A percentile compares a stretch with the other conserved stretches of the same genome.
Conservation (phyloP, 2,113 vertebrate genomes). For the Puffinus mauretanicus region DNA sequence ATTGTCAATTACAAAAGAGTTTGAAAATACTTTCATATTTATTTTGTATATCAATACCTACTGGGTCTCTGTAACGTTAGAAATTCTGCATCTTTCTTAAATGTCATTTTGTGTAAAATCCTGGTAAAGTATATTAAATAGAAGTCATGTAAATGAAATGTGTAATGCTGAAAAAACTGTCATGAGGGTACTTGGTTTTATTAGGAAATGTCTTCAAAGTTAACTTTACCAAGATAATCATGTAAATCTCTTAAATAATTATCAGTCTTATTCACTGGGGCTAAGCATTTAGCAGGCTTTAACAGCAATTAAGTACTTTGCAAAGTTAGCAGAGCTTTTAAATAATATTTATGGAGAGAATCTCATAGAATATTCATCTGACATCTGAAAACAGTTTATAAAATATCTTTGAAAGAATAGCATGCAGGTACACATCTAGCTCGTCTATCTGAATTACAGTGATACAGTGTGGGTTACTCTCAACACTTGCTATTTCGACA, state of each 20-base stretch:
- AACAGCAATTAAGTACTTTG: slow-evolving; percentile 5
- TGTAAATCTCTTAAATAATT: slow-evolving; percentile 37
- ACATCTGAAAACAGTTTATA: neutral
- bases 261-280: neutral
- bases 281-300: slow-evolving; percentile 17
- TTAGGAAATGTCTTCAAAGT: slow-evolving; percentile 30
- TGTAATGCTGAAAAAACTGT: neutral
- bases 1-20: neutral
- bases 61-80: neutral
- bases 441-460: slow-evolving; percentile 13
- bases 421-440: neutral
- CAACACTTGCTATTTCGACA: neutral
- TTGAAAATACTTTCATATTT: neutral
- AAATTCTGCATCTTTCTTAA: neutral
- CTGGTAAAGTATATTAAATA: neutral
- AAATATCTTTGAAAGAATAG: neutral
- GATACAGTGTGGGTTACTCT: neutral
- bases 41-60: neutral
- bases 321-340: slow-evolving; percentile 25
- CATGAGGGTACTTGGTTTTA: neutral
- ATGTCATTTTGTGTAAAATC: neutral
- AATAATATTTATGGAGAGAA: slow-evolving; percentile 15
- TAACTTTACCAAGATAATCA: slow-evolving; percentile 37
- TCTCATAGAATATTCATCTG: neutral
- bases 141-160: neutral